These are phyloP conservation scores for Sebastes ruberrimus DNA, from an alignment of 2,797 vertebrate genomes.

Conservation along the genomic window DNA sequence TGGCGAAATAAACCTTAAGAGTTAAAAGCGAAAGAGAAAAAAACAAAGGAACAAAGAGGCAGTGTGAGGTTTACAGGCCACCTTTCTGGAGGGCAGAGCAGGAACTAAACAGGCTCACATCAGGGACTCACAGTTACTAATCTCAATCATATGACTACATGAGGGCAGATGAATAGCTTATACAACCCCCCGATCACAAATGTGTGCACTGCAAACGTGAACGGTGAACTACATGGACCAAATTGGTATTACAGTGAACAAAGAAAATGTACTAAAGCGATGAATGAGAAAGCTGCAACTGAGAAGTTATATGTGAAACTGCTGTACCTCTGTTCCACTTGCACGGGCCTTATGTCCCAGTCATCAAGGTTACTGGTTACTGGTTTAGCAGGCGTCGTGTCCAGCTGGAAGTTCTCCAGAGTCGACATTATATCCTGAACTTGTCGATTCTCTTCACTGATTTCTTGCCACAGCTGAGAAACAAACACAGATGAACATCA, in stretches of 20 bases:
- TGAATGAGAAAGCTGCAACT: background rate
- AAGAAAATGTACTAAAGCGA: background rate
- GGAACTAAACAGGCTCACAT: constrained; percentile 40
- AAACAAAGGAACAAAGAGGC: background rate
- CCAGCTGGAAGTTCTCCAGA: constrained; percentile 92
- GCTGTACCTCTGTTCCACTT: constrained; percentile 89
- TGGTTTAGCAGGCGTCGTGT: constrained; percentile 87
- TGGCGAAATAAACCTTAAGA: background rate
- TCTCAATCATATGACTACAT: constrained; percentile 69
- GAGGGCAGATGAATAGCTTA: constrained; percentile 10
- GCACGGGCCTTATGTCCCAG: constrained; percentile 89
- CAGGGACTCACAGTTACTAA: constrained; percentile 51
- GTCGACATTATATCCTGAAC: constrained; percentile 95
- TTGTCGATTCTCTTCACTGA: constrained; percentile 92
- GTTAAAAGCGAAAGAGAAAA: background rate
- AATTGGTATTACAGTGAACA: background rate
- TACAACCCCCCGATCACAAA: background rate
- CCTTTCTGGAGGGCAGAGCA: background rate
- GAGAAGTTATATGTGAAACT: background rate
- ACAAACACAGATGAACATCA: constrained; percentile 7
- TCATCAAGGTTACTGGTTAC: constrained; percentile 76
- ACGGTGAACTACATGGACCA: background rate
- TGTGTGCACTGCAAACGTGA: background rate
- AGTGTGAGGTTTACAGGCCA: background rate
- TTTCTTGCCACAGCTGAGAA: constrained; percentile 93